phyloP scores from a whole-genome alignment of 2,888 invertebrate genomes.

The Elysia crispata region DNA sequence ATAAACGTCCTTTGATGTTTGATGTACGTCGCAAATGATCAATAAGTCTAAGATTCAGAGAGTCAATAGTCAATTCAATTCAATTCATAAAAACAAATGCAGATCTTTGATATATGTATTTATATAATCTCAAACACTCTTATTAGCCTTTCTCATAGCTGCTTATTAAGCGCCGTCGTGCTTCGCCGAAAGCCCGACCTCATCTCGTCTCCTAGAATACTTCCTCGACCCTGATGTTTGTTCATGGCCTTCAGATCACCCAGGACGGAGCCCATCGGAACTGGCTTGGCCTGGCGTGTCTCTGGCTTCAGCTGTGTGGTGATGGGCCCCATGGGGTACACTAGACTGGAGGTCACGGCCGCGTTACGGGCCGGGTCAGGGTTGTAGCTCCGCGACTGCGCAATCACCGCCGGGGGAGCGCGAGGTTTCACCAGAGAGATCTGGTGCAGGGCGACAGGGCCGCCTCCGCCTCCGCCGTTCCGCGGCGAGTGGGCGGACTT shows the following conservation, averaged over 20 bases:
- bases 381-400: not conserved
- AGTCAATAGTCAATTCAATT: too few species aligned
- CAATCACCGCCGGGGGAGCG: not conserved
- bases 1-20: too few species aligned
- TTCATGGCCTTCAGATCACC: constrained; percentile 61
- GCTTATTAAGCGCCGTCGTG: not conserved
- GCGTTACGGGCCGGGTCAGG: not conserved
- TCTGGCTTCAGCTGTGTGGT: constrained; percentile 57
- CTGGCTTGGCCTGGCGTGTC: constrained; percentile 40
- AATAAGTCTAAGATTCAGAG: too few species aligned
- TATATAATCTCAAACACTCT: not conserved
- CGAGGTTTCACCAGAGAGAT: not conserved
- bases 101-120: too few species aligned
- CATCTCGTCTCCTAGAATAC: not conserved
- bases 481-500: constrained; percentile 1
- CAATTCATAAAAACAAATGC: too few species aligned
- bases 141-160: not conserved
- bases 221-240: not conserved
- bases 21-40: too few species aligned
- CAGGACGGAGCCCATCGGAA: constrained; percentile 56
- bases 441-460: too few species aligned
- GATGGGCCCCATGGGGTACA: constrained; percentile 55
- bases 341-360: not conserved
- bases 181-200: constrained; percentile 1
- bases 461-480: constrained; percentile 1